Evolutionary conservation across 2,888 invertebrate species (phyloP).

Genomic region (Oscheius sp.): DNA sequence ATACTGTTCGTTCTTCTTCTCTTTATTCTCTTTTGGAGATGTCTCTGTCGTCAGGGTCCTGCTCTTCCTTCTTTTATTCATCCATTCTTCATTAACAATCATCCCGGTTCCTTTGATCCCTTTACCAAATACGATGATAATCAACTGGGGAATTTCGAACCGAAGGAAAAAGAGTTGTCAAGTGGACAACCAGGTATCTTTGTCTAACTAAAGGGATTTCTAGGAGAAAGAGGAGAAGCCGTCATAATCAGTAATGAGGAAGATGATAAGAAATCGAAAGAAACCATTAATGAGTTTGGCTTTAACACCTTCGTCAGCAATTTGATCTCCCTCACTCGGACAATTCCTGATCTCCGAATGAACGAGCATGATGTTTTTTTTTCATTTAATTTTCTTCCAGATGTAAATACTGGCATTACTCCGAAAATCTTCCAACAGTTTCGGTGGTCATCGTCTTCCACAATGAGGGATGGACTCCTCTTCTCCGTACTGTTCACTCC

Average conservation of each 20-base stretch:
- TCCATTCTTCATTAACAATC: too few species aligned
- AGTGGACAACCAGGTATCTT: slow-evolving; percentile 79
- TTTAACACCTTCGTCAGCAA: slow-evolving; percentile 92
- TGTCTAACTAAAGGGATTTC: too few species aligned
- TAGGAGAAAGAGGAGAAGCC: slow-evolving; percentile 63
- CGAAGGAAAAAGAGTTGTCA: slow-evolving; percentile 75
- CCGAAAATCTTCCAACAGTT: slow-evolving; percentile 85
- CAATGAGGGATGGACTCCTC: slow-evolving; percentile 85
- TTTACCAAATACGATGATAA: slow-evolving; percentile 70
- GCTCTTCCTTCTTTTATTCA: too few species aligned
- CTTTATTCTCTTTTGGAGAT: too few species aligned
- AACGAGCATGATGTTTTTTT: slow-evolving; percentile 77
- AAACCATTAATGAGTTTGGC: slow-evolving; percentile 90
- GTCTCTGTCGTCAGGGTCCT: too few species aligned
- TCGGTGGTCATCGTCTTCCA: slow-evolving; percentile 94
- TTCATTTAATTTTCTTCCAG: slow-evolving; percentile 70
- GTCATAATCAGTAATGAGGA: slow-evolving; percentile 77
- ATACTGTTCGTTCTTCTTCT: too few species aligned
- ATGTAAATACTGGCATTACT: slow-evolving; percentile 95
- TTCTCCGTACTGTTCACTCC: slow-evolving; percentile 89
- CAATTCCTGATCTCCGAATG: slow-evolving; percentile 87
- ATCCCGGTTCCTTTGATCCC: slow-evolving; percentile 60
- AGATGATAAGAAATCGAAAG: slow-evolving; percentile 80
- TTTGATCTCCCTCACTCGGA: slow-evolving; percentile 89
- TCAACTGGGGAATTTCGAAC: slow-evolving; percentile 83